Evolutionary conservation across 2,888 invertebrate genomes (phyloP).

Genomic region (Nemapogon koenigi): DNA sequence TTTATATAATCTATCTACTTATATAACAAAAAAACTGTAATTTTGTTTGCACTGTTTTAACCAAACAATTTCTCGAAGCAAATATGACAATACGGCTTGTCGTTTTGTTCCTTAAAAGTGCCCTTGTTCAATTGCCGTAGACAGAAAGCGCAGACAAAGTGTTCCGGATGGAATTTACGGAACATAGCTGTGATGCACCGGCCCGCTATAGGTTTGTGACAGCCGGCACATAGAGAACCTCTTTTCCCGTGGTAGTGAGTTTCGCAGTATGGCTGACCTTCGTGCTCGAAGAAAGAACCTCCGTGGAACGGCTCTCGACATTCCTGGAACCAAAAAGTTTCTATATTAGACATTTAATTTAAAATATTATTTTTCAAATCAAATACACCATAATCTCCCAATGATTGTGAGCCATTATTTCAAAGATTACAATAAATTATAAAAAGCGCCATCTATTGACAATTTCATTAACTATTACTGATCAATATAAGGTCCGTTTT

Average conservation of each 20-base stretch:
- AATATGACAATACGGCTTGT: conserved; percentile 97
- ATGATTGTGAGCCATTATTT: too few relatives aligned
- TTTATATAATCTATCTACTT: too few relatives aligned
- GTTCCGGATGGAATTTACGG: conserved; percentile 98
- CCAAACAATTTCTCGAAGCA: conserved; percentile 98
- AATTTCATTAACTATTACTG: too few relatives aligned
- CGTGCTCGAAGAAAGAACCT: conserved; percentile 98
- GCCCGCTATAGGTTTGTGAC: conserved; percentile 96
- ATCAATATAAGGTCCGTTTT: too few relatives aligned
- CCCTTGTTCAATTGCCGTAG: conserved; percentile 97
- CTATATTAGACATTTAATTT: background rate
- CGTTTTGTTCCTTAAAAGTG: conserved; percentile 98
- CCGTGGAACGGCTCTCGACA: conserved; percentile 96
- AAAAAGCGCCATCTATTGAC: too few relatives aligned
- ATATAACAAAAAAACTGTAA: too few relatives aligned
- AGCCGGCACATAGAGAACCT: conserved; percentile 96
- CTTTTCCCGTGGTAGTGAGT: conserved; percentile 98
- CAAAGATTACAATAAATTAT: too few relatives aligned
- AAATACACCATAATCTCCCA: too few relatives aligned
- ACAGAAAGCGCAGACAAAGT: conserved; percentile 99
- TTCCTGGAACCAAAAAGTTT: conserved; percentile 76
- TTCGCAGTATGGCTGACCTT: conserved; percentile 97
- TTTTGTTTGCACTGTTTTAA: too few relatives aligned
- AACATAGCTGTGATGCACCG: conserved; percentile 99
- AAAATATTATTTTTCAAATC: too few relatives aligned